phyloP scores from a whole-genome alignment of 2,113 vertebrate genomes.

The Mus pahari region DNA sequence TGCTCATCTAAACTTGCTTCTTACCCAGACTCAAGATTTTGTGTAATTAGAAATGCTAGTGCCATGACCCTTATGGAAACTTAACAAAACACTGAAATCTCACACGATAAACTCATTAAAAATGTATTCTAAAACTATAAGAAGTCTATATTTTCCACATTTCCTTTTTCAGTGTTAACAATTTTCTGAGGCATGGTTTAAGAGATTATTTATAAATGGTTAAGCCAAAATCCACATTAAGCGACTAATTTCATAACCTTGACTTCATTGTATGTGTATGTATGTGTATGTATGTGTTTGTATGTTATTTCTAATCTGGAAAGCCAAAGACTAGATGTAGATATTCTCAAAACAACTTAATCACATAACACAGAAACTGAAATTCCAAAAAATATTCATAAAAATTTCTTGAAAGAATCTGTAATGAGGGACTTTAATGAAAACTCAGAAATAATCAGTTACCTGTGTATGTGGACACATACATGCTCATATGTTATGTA shows the following conservation, averaged over 20 bases:
- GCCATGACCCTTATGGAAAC: background rate
- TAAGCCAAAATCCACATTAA: constrained; percentile 29
- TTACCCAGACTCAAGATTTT: background rate
- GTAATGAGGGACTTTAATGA: constrained; percentile 6
- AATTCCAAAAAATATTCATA: background rate
- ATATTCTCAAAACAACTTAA: constrained; percentile 41
- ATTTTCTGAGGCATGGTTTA: constrained; percentile 46
- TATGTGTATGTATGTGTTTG: background rate
- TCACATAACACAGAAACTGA: constrained; percentile 28
- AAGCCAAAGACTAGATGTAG: constrained; percentile 4
- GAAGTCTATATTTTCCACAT: constrained; percentile 6
- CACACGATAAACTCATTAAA: background rate
- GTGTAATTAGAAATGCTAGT: background rate
- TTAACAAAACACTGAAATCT: background rate
- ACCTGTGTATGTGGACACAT: background rate
- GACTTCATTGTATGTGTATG: background rate
- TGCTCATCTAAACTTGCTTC: background rate
- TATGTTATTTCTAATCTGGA: constrained; percentile 33
- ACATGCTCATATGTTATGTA: background rate
- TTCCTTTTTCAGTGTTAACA: constrained; percentile 32
- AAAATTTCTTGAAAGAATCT: background rate
- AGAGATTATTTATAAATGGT: constrained; percentile 35
- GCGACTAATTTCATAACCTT: constrained; percentile 16
- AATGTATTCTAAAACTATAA: background rate
- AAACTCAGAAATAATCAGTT: constrained; percentile 19